Evolutionary conservation across 2,888 invertebrate genomes (phyloP), one percentile per base, ranked within the genome.

Genomic region (Allolobophora icterica): DNA sequence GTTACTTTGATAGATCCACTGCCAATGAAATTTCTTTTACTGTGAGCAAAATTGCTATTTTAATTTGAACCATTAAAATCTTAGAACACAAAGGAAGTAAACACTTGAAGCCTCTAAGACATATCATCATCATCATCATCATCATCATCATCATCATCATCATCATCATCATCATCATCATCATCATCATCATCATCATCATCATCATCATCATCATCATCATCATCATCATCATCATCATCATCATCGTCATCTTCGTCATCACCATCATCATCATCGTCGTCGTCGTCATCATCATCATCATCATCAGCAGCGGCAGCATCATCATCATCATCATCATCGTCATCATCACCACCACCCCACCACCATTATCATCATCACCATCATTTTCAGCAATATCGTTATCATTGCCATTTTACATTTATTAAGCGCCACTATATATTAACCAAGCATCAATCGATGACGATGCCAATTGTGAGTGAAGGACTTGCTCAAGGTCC

Each of bases 281-380:
- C 91, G 3, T 58, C 91, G 3, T 58, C 91, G 2, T 91, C 91
- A 45, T 35, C 89, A 13, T 33, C 34, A 15, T 33, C 89, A 89
- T 89, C 89, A 89, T 89, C 91, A 91, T 71, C 91, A 91, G 5
- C 91, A 91, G 5, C 91, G 91, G 5, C 91, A 91, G 6, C 91
- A 91, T 91, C 91, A 91, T 91, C 91, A 91, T 71, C 91, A 91
- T 91, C 91, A 52, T 91, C 91, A 91, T 91, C 91, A 91, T 91
- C 91, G 5, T 91, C 91, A 91, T 71, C 91, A 91, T 71, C 91
- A 91, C 17, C 91, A 5, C 8, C 38, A 38, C 8, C 38, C 8
- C 38, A 5, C 8, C 38, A 38, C 8, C 38, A 38, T 38, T 8
- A 52, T 91, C 91, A 91, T 91, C 91, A 91, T 91, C 91, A 91